Evolutionary conservation across 2,888 invertebrate genomes (phyloP).

Genomic region (Epicampocera succincta): DNA sequence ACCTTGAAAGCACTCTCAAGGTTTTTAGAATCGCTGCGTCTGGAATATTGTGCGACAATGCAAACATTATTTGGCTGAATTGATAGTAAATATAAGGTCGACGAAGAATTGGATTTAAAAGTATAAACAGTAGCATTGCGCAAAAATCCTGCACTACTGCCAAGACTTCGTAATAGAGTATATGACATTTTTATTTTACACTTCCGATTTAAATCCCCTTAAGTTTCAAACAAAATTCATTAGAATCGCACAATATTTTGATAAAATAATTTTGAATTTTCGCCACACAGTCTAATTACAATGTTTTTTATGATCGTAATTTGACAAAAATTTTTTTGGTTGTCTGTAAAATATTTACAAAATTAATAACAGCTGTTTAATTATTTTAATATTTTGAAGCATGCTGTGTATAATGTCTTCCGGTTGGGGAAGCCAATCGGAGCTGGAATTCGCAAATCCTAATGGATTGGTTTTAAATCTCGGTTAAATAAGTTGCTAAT

Average conservation of each 20-base stretch:
- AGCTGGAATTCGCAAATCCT: no score
- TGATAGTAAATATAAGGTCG: conserved; percentile 47
- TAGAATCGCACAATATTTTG: conserved; percentile 48
- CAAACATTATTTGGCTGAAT: conserved; percentile 52
- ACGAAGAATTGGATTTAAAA: conserved; percentile 47
- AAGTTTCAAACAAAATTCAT: conserved; percentile 28
- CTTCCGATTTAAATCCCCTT: conserved; percentile 23
- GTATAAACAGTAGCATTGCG: conserved; percentile 58
- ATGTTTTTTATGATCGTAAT: conserved; percentile 33
- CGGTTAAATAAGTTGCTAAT: no score
- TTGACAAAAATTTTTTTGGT: conserved; percentile 3
- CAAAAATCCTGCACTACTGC: conserved; percentile 55
- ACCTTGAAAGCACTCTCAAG: conserved; percentile 75
- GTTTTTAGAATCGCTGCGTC: conserved; percentile 75
- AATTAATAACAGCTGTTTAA: no score
- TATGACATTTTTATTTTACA: conserved; percentile 68
- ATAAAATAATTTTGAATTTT: not conserved
- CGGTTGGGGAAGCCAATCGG: no score
- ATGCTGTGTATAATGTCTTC: no score
- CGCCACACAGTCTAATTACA: not conserved
- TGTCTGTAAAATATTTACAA: conserved; percentile 4
- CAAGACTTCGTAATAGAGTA: conserved; percentile 69
- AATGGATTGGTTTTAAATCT: no score
- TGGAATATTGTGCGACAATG: conserved; percentile 72
- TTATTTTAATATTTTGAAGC: no score